Evolutionary conservation across 2,113 vertebrate species (phyloP).

Genomic region (Rhinolophus ferrumequinum): DNA sequence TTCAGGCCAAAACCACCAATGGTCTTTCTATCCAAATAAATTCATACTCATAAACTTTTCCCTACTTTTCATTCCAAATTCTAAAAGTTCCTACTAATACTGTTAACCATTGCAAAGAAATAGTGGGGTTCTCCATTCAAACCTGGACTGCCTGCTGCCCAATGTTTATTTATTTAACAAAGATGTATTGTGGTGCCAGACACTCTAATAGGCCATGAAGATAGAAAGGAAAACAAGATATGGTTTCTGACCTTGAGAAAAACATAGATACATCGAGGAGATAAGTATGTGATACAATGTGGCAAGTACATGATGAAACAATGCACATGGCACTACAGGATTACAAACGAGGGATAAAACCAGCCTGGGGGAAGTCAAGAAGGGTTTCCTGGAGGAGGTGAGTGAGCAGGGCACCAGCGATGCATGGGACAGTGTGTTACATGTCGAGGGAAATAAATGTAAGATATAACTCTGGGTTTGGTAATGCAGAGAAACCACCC

Average conservation of each 20-base stretch:
- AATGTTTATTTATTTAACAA: slow-evolving; percentile 2
- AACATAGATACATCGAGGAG: not conserved
- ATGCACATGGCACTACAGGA: not conserved
- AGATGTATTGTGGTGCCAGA: not conserved
- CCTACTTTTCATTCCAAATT: not conserved
- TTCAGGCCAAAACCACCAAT: not conserved
- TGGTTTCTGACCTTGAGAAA: not conserved
- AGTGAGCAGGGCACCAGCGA: not conserved
- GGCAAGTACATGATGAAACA: not conserved
- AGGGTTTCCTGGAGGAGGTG: not conserved
- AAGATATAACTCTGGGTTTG: not conserved
- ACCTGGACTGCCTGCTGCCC: not conserved
- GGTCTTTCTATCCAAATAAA: slow-evolving; percentile 22
- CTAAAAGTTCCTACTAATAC: not conserved
- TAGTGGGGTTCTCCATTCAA: not conserved
- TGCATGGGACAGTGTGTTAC: not conserved
- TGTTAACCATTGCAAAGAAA: not conserved
- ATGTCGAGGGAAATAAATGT: not conserved
- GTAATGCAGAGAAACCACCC: not conserved
- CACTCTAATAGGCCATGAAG: not conserved
- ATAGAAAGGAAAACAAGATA: not conserved
- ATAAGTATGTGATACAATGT: not conserved
- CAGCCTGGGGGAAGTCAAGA: not conserved
- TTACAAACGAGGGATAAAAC: not conserved
- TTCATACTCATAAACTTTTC: not conserved